Evolutionary conservation across 2,888 invertebrate species (phyloP), one percentile per base, ranked within the genome.

Genomic region (Bimastos eiseni): DNA sequence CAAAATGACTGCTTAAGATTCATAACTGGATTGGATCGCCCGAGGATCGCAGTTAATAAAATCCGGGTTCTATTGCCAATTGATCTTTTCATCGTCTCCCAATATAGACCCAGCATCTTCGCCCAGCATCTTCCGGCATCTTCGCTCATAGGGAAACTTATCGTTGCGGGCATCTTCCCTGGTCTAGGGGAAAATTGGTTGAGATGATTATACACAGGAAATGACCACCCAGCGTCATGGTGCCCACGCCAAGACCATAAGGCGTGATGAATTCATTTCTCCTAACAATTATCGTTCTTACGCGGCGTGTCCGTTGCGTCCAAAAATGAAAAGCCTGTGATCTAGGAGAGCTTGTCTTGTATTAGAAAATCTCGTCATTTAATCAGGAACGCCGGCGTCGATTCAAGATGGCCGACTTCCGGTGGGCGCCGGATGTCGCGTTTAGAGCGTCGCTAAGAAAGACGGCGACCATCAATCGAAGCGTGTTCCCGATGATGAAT

Each of bases 361-460:
- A 70, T 70, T 70, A 70, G 70, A 70, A 70, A 70, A n/a, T n/a
- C 70, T n/a, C 70, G n/a, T 70, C 70, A 70, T 70, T 70, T 70
- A 30, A 70, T 70, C 70, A 70, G 70, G n/a, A n/a, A 2, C 70
- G 30, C 70, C 70, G n/a, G n/a, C 70, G n/a, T 70, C 70, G 70
- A 70, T 70, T 70, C 70, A 70, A 70, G n/a, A 70, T 70, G 70
- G 30, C 70, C n/a, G 30, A 70, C 70, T n/a, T 70, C 70, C 70
- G 70, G 70, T 21, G 3, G 49, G 21, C 49, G 49, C 21, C 49
- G 24, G 49, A 70, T n/a, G 70, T 70, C 70, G 70, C 70, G 4
- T 15, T 11, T n/a, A 70, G 70, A 70, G 70, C 70, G n/a, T n/a
- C 30, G n/a, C n/a, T 70, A 70, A n/a, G 11, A 70, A 70, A 30